Evolutionary conservation across 2,888 invertebrate species (phyloP), one percentile per base, ranked within the genome.

Genomic region (Nephrotoma flavescens): DNA sequence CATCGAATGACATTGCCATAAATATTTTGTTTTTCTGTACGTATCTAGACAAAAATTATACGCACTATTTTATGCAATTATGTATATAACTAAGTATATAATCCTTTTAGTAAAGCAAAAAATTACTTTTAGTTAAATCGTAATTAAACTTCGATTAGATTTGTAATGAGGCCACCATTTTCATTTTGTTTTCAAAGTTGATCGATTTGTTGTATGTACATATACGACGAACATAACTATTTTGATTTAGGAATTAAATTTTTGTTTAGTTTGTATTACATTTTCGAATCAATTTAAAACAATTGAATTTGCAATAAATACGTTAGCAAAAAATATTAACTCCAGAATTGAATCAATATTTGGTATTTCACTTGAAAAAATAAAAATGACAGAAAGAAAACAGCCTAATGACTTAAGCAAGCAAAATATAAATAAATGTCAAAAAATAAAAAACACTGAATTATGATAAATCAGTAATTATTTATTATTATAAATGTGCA

Each of bases 1-100:
- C 91, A 89, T 91, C 91, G 87, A 91, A 91, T 87, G 41, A 31
- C 41, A 90, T 89, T 88, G 91, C 91, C 91, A 91, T 91, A 15
- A 52, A 52, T 88, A 3, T 84, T 84, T n/a, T 42, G 41, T n/a
- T 41, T 84, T 84, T n/a, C 84, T 84, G n/a, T 84, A 84, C 15
- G 52, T 52, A 52, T 52, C 52, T 5, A 52, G 15, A n/a, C 52
- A 6, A 52, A 52, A 52, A 15, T 52, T 52, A 52, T 52, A 52
- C 15, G 52, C 52, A 52, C 52, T 15, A 52, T 52, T 52, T 52
- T 15, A 71, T 71, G 71, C 31, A 71, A 31, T 31, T 31, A 71
- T 71, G 2, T 71, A 71, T 71, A 31, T 19, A 19, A 52, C 52
- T 15, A 15, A 52, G 6, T 52, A 47, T 47, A 47, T 47, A 47